Conservation (phyloP, 2,888 invertebrate species). For the Ctena decussata region DNA sequence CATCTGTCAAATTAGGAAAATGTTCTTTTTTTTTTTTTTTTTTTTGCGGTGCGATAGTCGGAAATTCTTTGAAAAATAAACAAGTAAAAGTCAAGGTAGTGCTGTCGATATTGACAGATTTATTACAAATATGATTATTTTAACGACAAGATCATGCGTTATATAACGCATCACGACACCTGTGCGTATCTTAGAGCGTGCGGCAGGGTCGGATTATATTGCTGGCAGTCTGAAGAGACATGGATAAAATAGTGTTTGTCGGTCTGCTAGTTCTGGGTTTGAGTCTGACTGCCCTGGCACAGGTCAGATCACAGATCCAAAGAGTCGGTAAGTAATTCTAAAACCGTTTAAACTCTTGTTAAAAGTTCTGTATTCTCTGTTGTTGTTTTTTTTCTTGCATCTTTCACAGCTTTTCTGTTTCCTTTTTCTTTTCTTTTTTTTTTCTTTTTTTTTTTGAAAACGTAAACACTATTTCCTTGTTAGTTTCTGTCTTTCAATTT, state of each 20-base stretch:
- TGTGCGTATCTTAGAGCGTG: neutral
- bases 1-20: too few species aligned
- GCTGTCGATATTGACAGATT: neutral
- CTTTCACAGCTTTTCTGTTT: neutral
- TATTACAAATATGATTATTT: neutral
- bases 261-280: constrained; percentile 48
- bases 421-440: neutral
- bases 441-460: neutral
- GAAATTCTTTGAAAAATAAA: too few species aligned
- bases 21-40: too few species aligned
- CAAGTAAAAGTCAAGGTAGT: too few species aligned
- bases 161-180: neutral
- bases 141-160: neutral
- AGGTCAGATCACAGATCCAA: neutral
- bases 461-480: too few species aligned
- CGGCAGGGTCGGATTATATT: neutral
- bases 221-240: neutral
- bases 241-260: constrained; percentile 33
- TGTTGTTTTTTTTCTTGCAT: neutral
- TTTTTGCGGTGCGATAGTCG: too few species aligned
- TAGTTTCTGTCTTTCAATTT: too few species aligned
- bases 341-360: too few species aligned
- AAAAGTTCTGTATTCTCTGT: neutral
- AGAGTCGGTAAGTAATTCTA: neutral
- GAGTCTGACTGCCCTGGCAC: constrained; percentile 33